Percentiles rank a stretch among this genome's conserved stretches.
Evolutionary conservation across 2,888 invertebrate species (phyloP).

Genomic region (Clivina fossor): DNA sequence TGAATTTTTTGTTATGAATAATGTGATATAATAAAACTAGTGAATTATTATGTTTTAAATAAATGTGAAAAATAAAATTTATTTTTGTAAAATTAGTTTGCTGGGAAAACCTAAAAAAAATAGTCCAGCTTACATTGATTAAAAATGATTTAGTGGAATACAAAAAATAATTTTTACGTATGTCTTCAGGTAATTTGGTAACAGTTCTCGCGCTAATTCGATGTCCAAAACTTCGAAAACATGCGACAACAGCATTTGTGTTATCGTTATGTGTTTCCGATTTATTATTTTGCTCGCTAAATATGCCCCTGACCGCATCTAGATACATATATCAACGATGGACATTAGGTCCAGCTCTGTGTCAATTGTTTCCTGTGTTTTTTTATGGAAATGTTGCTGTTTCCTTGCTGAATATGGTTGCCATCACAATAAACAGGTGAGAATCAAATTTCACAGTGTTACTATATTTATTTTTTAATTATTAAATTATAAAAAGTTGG

Average conservation of each 20-base stretch:
- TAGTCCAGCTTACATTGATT: too few relatives aligned
- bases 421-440: slow-evolving; percentile 85
- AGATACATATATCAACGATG: slow-evolving; percentile 80
- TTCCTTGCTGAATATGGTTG: slow-evolving; percentile 84
- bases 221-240: slow-evolving; percentile 75
- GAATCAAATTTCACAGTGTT: too few relatives aligned
- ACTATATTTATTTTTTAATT: too few relatives aligned
- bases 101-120: too few relatives aligned
- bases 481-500: too few relatives aligned
- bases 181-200: slow-evolving; percentile 72
- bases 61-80: too few relatives aligned
- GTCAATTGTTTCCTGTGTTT: slow-evolving; percentile 82
- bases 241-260: slow-evolving; percentile 87
- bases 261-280: slow-evolving; percentile 84
- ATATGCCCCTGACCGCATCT: slow-evolving; percentile 81
- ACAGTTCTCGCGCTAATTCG: slow-evolving; percentile 78
- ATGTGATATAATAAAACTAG: too few relatives aligned
- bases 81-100: too few relatives aligned
- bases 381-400: slow-evolving; percentile 90
- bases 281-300: slow-evolving; percentile 80
- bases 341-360: slow-evolving; percentile 75
- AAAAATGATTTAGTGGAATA: too few relatives aligned
- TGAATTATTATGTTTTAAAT: too few relatives aligned
- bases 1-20: too few relatives aligned
- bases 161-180: too few relatives aligned